Evolutionary conservation across 2,113 vertebrate species (phyloP), one percentile per base, ranked within the genome.

Genomic region (Vulpes lagopus): DNA sequence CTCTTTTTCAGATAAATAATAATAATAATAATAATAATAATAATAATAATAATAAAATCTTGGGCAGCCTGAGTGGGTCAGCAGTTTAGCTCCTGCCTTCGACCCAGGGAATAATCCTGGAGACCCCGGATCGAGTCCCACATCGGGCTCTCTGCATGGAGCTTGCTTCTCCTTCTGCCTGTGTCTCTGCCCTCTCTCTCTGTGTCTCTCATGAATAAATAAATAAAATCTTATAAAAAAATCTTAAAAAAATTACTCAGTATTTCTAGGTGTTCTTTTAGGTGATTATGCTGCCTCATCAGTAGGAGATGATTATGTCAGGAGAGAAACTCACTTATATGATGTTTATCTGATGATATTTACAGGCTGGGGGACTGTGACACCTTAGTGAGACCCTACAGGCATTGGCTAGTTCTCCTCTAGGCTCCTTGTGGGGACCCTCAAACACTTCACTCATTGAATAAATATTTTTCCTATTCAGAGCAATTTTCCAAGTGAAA

Each of bases 401-500:
- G 51, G 88, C 25, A 16, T 0, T 64, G 35, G 53, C 20, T 20
- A 35, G 69, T 32, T 23, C n/a, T 90, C 55, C 57, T 69, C 69
- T 65, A 20, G 81, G 19, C 17, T 76, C 74, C 19, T 60, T 57
- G 11, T 25, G 32, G 59, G n/a, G 93, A 76, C 9, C 20, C 30
- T 89, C 60, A 30, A 35, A 64, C 9, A 7, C 57, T 51, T 83
- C 22, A 38, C 11, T 55, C 57, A 64, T 25, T 10, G 49, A 51
- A 78, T 82, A 81, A 73, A 74, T 35, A 83, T 43, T 71, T 53
- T 81, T 94, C 59, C 80, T 53, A 71, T 59, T 88, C 64, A 84
- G 43, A 91, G 76, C 65, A 97, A 73, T 96, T 96, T 95, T 91
- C 88, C 65, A 22, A 93, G 76, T 60, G 88, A 96, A 81, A 96